A percentile compares a stretch with the other conserved stretches of the same genome.
Evolutionary conservation across 2,113 vertebrate species (phyloP).

Genomic region (Barbus barbus): DNA sequence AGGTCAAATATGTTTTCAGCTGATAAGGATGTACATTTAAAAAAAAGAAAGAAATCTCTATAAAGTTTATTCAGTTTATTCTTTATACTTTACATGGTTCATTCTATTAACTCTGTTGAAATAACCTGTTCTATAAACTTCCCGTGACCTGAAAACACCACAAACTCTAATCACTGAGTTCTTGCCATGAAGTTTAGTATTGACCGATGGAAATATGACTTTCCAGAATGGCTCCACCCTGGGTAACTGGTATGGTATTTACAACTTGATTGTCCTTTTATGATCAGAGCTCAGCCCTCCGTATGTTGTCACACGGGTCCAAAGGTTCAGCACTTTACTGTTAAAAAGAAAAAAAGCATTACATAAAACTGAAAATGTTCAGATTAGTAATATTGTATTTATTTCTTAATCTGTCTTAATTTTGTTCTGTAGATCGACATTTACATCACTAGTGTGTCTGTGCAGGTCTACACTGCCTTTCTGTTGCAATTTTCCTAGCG

Average conservation of each 20-base stretch:
- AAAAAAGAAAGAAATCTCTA: too few species aligned
- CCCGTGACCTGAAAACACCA: background rate
- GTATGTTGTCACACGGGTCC: conserved; percentile 34
- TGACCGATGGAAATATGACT: conserved; percentile 2
- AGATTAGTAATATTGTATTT: background rate
- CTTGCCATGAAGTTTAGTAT: background rate
- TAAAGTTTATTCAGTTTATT: too few species aligned
- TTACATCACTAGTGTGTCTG: background rate
- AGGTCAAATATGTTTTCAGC: background rate
- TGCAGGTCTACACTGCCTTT: background rate
- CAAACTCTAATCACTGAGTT: too few species aligned
- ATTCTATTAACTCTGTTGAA: background rate
- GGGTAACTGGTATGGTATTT: conserved; percentile 49
- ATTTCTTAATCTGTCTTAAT: background rate
- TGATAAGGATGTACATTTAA: background rate
- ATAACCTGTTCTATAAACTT: too few species aligned
- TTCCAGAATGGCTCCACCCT: background rate
- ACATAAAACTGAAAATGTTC: background rate
- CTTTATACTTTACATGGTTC: too few species aligned
- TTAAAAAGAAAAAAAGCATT: background rate
- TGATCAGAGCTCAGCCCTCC: conserved; percentile 3
- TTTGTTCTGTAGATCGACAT: background rate
- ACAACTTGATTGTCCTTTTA: conserved; percentile 57
- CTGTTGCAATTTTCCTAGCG: background rate
- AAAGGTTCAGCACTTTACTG: conserved; percentile 42